Percentiles rank a stretch among this genome's conserved stretches.
Conservation (phyloP, 2,888 invertebrate genomes). For the Perizoma affinitatum region DNA sequence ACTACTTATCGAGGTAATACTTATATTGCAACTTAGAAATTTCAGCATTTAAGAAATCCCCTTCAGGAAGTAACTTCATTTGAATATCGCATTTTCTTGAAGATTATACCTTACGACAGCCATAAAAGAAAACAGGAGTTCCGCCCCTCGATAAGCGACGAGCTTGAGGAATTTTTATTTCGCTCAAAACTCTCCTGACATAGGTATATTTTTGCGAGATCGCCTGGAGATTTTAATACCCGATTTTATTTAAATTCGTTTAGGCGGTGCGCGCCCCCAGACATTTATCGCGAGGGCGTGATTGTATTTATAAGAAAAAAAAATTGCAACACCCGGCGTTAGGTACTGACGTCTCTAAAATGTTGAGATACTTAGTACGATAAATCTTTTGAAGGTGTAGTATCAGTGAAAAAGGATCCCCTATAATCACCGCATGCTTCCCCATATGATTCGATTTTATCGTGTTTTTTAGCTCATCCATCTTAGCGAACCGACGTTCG, state of each 20-base stretch:
- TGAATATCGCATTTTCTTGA: slow-evolving; percentile 84
- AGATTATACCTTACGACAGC: slow-evolving; percentile 84
- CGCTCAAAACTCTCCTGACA: slow-evolving; percentile 82
- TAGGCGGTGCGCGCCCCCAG: slow-evolving; percentile 73
- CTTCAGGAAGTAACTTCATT: slow-evolving; percentile 81
- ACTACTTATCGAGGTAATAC: slow-evolving; percentile 63
- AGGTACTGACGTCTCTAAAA: slow-evolving; percentile 34
- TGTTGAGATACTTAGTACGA: slow-evolving; percentile 33
- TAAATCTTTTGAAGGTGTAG: slow-evolving; percentile 38
- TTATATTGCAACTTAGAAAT: slow-evolving; percentile 71
- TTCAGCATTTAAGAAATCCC: slow-evolving; percentile 72
- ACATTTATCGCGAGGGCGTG: slow-evolving; percentile 79
- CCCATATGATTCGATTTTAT: slow-evolving; percentile 46
- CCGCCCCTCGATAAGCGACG: slow-evolving; percentile 82
- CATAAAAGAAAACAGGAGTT: slow-evolving; percentile 83
- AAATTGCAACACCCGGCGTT: slow-evolving; percentile 45
- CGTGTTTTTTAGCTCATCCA: slow-evolving; percentile 48
- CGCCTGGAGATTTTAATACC: slow-evolving; percentile 81
- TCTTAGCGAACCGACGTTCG: slow-evolving; percentile 44
- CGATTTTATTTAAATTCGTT: slow-evolving; percentile 83
- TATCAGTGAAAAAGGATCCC: slow-evolving; percentile 39
- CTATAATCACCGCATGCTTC: slow-evolving; percentile 40
- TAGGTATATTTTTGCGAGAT: slow-evolving; percentile 82
- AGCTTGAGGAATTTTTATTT: slow-evolving; percentile 82
- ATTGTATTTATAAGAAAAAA: slow-evolving; percentile 75